Percentiles rank a stretch among this genome's conserved stretches.
Evolutionary conservation across 1,140 invertebrate species (phyloP).

Genomic region (Diabrotica undecimpunctata): DNA sequence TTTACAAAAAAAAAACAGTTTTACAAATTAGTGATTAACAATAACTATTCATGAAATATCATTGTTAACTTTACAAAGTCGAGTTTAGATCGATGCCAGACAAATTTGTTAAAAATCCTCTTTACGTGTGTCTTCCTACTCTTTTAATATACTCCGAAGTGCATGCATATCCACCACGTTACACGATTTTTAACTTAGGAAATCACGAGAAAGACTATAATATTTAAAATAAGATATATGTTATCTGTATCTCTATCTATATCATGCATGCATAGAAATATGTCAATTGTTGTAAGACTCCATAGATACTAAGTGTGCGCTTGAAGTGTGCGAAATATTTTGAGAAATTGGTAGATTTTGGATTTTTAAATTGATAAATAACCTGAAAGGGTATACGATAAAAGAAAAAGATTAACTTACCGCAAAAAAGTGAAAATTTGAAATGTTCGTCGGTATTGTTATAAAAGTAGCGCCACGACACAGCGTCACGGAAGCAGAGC

Average conservation of each 20-base stretch:
- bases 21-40: too few species aligned
- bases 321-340: not conserved
- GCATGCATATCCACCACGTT: too few species aligned
- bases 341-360: conserved; percentile 1
- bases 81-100: not conserved
- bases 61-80: not conserved
- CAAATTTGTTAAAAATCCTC: not conserved
- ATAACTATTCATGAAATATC: too few species aligned
- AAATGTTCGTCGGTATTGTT: not conserved
- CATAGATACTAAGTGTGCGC: not conserved
- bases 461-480: too few species aligned
- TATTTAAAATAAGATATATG: not conserved
- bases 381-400: not conserved
- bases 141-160: not conserved
- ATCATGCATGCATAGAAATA: conserved; percentile 4
- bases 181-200: too few species aligned
- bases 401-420: not conserved
- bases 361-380: not conserved
- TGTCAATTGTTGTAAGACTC: conserved; percentile 9
- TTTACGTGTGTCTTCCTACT: not conserved
- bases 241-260: not conserved
- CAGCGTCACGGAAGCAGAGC: too few species aligned
- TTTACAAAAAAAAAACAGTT: too few species aligned
- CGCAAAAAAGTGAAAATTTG: not conserved
- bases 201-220: not conserved